Conservation (phyloP, 2,888 invertebrate species). For the Cenopis cana region DNA sequence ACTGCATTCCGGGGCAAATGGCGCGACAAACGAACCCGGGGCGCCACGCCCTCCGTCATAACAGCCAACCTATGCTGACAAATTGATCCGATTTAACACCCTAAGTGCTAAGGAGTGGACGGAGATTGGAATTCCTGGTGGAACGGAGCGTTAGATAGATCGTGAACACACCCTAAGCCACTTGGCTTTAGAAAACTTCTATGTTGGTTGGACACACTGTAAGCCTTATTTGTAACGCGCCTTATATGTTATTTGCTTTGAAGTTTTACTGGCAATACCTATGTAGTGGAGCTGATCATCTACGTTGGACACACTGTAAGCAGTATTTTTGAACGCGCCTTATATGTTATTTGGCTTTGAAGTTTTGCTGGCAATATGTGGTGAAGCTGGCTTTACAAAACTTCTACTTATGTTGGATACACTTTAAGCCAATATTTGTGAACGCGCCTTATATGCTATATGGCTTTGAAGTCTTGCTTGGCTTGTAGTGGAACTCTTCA, state of each 20-base stretch:
- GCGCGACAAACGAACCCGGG: conserved; percentile 83
- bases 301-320: too few relatives aligned
- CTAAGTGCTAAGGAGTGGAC: conserved; percentile 29
- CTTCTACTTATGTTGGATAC: too few relatives aligned
- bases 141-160: background rate
- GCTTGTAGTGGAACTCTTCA: background rate
- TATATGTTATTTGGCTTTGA: background rate
- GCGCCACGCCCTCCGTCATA: conserved; percentile 82
- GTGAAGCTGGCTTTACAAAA: too few relatives aligned
- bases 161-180: background rate
- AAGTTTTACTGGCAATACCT: background rate
- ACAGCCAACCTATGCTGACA: conserved; percentile 65
- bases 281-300: too few relatives aligned
- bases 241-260: background rate
- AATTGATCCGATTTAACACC: conserved; percentile 73
- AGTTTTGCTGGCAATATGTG: background rate
- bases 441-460: background rate
- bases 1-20: conserved; percentile 83
- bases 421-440: too few relatives aligned
- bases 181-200: too few relatives aligned
- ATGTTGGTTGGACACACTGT: too few relatives aligned
- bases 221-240: too few relatives aligned
- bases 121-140: conserved; percentile 30
- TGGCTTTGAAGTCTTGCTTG: background rate
- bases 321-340: too few relatives aligned